phyloP scores from a whole-genome alignment of 2,113 vertebrate species.

The Tenrec ecaudatus region DNA sequence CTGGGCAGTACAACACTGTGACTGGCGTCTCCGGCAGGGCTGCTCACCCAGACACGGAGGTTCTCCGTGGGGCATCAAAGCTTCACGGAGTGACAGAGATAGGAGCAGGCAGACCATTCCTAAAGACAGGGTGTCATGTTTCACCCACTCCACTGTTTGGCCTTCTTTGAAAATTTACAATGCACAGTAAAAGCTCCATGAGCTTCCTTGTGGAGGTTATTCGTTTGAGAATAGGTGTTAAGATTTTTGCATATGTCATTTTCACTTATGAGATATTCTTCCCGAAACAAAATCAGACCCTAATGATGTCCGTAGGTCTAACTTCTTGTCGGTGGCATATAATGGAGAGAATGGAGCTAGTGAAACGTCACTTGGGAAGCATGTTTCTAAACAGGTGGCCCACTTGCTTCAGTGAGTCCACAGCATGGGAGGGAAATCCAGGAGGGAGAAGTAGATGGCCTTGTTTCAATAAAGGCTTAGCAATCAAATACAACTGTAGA shows the following conservation, averaged over 20 bases:
- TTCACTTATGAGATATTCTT: conserved; percentile 8
- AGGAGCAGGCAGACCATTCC: neutral
- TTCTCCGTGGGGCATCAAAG: neutral
- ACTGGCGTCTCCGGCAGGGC: neutral
- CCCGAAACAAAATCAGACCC: conserved; percentile 44
- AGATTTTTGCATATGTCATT: conserved; percentile 34
- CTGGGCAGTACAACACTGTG: neutral
- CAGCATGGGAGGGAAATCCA: conserved; percentile 6
- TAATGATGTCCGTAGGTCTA: conserved; percentile 23
- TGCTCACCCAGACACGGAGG: neutral
- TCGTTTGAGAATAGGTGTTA: conserved; percentile 50
- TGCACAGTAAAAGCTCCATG: neutral
- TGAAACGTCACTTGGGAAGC: neutral
- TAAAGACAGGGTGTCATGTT: conserved; percentile 33
- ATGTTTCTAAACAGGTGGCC: neutral
- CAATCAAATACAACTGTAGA: conserved; percentile 6
- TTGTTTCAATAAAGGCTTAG: conserved; percentile 52
- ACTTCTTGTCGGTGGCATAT: conserved; percentile 12
- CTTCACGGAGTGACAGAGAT: neutral
- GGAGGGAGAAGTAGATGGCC: conserved; percentile 3
- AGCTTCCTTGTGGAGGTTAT: neutral
- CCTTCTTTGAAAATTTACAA: conserved; percentile 62
- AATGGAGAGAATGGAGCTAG: conserved; percentile 27
- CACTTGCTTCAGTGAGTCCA: conserved; percentile 49
- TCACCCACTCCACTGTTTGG: neutral